Conservation (phyloP, 2,888 invertebrate species). For the Leptinotarsa rubiginosa region DNA sequence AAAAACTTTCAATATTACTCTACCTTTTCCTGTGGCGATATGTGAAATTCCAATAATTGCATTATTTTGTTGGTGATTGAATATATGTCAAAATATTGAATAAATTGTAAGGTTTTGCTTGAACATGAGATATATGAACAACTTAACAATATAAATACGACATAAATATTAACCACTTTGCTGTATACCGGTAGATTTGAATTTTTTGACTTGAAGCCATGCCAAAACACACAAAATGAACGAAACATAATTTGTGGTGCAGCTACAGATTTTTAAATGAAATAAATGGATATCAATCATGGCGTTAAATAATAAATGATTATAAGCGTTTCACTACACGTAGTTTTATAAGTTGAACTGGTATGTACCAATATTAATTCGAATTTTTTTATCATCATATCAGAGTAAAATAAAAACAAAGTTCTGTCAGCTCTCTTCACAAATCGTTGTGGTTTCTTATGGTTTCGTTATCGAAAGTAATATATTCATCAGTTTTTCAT, state of each 20-base stretch:
- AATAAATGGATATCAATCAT: too few species aligned
- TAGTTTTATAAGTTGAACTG: too few species aligned
- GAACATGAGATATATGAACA: conserved; percentile 2
- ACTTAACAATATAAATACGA: conserved; percentile 18
- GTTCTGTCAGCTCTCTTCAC: too few species aligned
- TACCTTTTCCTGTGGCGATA: not conserved
- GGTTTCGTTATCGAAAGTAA: too few species aligned
- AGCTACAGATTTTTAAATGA: not conserved
- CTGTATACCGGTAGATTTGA: not conserved
- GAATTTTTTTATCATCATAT: too few species aligned
- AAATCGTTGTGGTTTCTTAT: too few species aligned
- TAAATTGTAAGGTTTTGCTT: not conserved
- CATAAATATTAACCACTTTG: conserved; percentile 14
- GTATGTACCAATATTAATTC: too few species aligned
- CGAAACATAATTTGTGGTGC: not conserved
- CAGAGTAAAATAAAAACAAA: too few species aligned
- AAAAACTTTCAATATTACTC: too few species aligned
- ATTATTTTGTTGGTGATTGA: not conserved
- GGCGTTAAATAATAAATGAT: too few species aligned
- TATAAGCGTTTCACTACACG: too few species aligned
- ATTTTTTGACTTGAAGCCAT: conserved; percentile 24
- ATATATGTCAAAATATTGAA: conserved; percentile 10
- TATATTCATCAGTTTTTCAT: too few species aligned
- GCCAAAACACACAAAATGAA: not conserved
- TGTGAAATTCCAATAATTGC: not conserved